These are phyloP conservation scores for Silurus aristotelis DNA, from an alignment of 2,797 vertebrate species.

Conservation along the genomic window DNA sequence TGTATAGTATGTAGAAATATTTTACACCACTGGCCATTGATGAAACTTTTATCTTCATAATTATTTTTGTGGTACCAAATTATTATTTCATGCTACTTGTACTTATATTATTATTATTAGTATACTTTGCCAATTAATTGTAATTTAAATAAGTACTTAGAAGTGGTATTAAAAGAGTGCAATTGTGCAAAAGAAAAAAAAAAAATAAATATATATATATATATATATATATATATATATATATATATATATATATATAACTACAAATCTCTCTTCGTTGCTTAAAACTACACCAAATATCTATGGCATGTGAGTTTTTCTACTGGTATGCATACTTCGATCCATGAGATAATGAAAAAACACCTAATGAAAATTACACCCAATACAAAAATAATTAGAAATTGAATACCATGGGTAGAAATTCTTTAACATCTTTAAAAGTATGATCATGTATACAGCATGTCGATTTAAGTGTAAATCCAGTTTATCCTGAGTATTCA, in stretches of 20 bases:
- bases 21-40: background rate
- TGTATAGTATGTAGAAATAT: slow-evolving; percentile 1
- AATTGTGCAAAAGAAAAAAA: background rate
- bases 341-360: background rate
- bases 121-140: background rate
- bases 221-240: too few species aligned
- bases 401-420: slow-evolving; percentile 5
- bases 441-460: slow-evolving; percentile 13
- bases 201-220: too few species aligned
- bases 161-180: background rate
- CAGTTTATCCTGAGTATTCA: background rate
- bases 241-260: too few species aligned
- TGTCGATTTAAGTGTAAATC: background rate
- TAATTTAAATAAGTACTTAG: slow-evolving; percentile 1
- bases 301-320: background rate
- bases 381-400: slow-evolving; percentile 11
- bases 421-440: slow-evolving; percentile 25
- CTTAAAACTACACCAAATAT: background rate
- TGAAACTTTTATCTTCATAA: background rate
- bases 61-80: background rate
- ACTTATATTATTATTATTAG: background rate
- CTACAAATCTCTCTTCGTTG: background rate
- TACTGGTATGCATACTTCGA: background rate
- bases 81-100: background rate
- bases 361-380: background rate